Conservation (phyloP, 2,888 invertebrate species). For the Ectemnius continuus region DNA sequence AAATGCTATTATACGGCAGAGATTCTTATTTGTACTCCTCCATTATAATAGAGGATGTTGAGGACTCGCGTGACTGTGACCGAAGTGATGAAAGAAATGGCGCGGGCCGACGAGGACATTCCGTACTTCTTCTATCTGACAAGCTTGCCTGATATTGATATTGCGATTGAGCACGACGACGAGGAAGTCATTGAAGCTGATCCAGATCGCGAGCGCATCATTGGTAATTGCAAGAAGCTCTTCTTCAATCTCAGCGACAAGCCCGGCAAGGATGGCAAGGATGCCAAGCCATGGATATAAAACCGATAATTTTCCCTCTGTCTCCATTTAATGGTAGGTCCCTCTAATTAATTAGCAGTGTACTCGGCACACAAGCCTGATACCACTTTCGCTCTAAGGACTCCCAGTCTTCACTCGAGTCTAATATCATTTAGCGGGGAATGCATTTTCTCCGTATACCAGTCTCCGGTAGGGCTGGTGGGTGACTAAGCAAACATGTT, state of each 20-base stretch:
- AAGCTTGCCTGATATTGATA: slow-evolving; percentile 54
- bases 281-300: slow-evolving; percentile 46
- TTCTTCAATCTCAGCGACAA: slow-evolving; percentile 66
- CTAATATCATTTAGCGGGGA: too few species aligned
- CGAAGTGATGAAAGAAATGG: slow-evolving; percentile 28
- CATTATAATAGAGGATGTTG: too few species aligned
- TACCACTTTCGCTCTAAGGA: background rate
- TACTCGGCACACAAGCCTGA: background rate
- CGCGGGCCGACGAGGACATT: slow-evolving; percentile 48
- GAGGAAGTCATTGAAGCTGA: slow-evolving; percentile 55
- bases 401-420: too few species aligned
- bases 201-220: slow-evolving; percentile 56
- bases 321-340: background rate
- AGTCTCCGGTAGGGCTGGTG: background rate
- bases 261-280: slow-evolving; percentile 50
- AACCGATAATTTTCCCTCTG: background rate
- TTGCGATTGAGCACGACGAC: slow-evolving; percentile 62
- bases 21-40: too few species aligned
- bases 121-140: slow-evolving; percentile 61
- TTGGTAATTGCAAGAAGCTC: slow-evolving; percentile 44
- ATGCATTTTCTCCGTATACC: background rate
- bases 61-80: too few species aligned
- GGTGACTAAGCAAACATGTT: slow-evolving; percentile 1
- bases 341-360: background rate
- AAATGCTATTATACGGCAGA: too few species aligned